Evolutionary conservation across 1,140 invertebrate genomes (phyloP).

Genomic region (Steinernema feltiae): DNA sequence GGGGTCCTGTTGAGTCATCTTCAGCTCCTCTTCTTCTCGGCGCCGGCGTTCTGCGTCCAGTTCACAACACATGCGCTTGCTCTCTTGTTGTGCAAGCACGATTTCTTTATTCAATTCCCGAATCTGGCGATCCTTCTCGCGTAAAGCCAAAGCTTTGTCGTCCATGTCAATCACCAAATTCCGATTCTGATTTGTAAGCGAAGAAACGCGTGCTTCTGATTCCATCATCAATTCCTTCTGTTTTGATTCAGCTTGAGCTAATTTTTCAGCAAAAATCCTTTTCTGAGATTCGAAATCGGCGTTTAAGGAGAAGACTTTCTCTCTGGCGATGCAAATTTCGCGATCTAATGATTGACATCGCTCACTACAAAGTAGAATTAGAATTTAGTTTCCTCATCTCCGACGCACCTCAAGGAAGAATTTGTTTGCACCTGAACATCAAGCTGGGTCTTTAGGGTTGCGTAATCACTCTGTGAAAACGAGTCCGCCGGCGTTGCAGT

Average conservation of each 20-base stretch:
- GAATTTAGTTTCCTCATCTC: neutral
- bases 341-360: neutral
- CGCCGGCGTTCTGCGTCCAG: neutral
- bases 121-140: neutral
- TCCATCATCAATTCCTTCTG: neutral
- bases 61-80: neutral
- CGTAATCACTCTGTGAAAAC: neutral
- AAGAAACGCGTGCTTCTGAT: neutral
- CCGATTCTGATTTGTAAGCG: neutral
- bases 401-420: neutral
- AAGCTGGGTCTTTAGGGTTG: neutral
- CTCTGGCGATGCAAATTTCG: neutral
- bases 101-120: neutral
- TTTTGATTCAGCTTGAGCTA: neutral
- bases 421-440: neutral
- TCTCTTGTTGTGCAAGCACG: neutral
- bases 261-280: neutral
- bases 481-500: conserved; percentile 21
- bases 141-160: neutral
- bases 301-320: neutral
- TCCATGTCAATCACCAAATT: neutral
- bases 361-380: neutral
- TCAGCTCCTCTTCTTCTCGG: neutral
- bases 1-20: neutral
- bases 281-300: neutral